phyloP scores from a whole-genome alignment of 2,113 vertebrate genomes.

The Cricetomys ansorgei region DNA sequence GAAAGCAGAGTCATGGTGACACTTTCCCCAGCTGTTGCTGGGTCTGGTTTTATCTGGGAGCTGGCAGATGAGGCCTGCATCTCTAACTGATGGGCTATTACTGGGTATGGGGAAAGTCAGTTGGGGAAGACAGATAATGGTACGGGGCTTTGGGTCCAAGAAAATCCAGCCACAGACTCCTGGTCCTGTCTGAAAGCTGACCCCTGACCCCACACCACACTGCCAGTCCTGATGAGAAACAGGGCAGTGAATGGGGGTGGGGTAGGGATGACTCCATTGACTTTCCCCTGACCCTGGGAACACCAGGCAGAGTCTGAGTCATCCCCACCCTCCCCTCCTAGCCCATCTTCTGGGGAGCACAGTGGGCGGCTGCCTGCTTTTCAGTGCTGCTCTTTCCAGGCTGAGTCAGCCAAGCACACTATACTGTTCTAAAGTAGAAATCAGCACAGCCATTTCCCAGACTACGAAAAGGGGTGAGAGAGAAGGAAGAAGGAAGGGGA shows the following conservation, averaged over 20 bases:
- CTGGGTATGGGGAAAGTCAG: background rate
- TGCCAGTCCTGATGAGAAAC: background rate
- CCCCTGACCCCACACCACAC: background rate
- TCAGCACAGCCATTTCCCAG: background rate
- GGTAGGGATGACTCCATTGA: background rate
- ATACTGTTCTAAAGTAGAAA: background rate
- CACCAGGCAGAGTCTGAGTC: background rate
- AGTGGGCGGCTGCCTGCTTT: background rate
- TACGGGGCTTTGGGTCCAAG: background rate
- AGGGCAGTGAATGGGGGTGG: background rate
- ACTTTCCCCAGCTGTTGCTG: fast-evolving
- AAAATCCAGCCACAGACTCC: background rate
- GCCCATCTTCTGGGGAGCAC: background rate
- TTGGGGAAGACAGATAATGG: background rate
- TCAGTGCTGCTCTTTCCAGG: background rate
- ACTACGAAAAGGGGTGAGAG: background rate
- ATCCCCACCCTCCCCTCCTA: background rate
- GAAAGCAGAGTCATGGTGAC: background rate
- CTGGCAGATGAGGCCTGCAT: background rate
- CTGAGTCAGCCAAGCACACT: background rate
- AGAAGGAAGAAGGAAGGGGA: background rate
- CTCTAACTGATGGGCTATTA: background rate
- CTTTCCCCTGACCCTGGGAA: constrained; percentile 2
- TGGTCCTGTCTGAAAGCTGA: background rate
- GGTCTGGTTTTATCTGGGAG: too few species aligned